Evolutionary conservation across 2,113 vertebrate genomes (phyloP).

Genomic region (Periophthalmodon schlosseri): DNA sequence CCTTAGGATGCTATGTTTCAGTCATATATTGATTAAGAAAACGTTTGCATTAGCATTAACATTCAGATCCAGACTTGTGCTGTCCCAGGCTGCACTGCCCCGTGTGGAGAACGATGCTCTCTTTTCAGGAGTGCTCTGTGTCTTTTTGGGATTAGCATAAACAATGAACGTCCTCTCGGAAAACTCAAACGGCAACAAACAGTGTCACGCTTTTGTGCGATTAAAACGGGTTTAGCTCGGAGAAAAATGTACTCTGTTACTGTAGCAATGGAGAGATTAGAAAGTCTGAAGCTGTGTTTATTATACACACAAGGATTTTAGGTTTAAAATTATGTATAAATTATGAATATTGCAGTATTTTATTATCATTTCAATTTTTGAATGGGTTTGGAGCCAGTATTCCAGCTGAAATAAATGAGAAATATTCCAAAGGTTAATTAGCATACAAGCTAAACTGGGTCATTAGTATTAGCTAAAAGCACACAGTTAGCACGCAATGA

Average conservation of each 20-base stretch:
- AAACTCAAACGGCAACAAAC: slow-evolving; percentile 58
- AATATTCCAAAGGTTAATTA: too few species aligned
- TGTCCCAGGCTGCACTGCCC: slow-evolving; percentile 43
- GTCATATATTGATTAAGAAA: not conserved
- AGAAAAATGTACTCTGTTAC: not conserved
- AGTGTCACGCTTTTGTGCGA: slow-evolving; percentile 19
- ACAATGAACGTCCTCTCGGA: slow-evolving; percentile 64
- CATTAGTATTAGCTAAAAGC: too few species aligned
- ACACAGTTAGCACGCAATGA: too few species aligned
- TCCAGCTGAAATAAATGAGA: too few species aligned
- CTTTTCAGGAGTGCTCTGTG: slow-evolving; percentile 45
- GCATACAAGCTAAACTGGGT: too few species aligned
- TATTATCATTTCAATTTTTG: too few species aligned
- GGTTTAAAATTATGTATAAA: not conserved
- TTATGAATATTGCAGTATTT: too few species aligned
- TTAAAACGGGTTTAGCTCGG: not conserved
- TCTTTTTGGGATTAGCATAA: slow-evolving; percentile 55
- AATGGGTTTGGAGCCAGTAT: too few species aligned
- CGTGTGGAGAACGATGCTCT: slow-evolving; percentile 47
- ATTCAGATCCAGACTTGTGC: slow-evolving; percentile 10
- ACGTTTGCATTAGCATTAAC: not conserved
- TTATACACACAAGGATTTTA: not conserved
- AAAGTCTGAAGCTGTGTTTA: not conserved
- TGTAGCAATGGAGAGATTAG: not conserved
- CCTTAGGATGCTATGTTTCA: too few species aligned